Conservation (phyloP, 92 coral and sea anemone species). For the Scolanthus callimorphus region DNA sequence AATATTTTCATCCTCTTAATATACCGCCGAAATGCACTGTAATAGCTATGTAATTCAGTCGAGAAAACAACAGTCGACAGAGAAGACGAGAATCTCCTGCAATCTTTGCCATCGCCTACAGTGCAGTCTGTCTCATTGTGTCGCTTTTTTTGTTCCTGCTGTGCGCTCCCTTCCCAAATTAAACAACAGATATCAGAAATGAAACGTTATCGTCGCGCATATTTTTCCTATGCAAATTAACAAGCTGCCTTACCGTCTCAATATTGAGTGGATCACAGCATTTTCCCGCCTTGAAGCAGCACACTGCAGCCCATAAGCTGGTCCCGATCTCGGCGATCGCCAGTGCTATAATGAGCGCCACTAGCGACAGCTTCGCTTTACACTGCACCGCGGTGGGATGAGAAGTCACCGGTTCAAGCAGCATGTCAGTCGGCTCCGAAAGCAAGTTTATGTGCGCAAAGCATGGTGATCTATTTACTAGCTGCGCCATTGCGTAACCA, state of each 20-base stretch:
- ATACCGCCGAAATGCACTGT: no score
- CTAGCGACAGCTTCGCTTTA: background rate
- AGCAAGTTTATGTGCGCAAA: background rate
- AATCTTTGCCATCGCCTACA: no score
- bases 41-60: no score
- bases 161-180: no score
- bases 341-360: background rate
- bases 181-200: no score
- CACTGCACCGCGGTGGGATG: background rate
- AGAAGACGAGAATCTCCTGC: no score
- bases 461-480: background rate
- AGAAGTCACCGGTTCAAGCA: background rate
- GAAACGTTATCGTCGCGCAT: no score
- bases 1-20: no score
- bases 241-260: background rate
- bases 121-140: no score
- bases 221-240: background rate
- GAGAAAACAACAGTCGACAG: no score
- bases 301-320: background rate
- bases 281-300: background rate
- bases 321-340: background rate
- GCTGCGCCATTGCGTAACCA: background rate
- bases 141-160: no score
- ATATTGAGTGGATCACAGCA: background rate
- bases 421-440: background rate